These are phyloP conservation scores for Liposcelis brunnea DNA, from an alignment of 2,888 invertebrate genomes.

Conservation along the genomic window DNA sequence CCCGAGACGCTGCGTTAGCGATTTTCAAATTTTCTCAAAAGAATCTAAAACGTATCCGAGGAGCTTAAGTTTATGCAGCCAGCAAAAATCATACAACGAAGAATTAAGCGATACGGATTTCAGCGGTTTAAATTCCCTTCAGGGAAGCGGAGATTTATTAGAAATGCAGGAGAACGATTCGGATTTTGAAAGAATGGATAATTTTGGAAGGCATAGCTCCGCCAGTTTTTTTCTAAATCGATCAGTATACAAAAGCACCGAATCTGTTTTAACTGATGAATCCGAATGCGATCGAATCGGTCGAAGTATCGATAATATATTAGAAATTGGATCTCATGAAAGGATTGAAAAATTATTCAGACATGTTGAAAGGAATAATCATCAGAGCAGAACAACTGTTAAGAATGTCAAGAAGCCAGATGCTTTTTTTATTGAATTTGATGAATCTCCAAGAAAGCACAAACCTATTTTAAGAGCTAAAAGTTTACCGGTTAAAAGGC, in stretches of 20 bases:
- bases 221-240: conserved; percentile 62
- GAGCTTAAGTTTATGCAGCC: conserved; percentile 10
- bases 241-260: conserved; percentile 50
- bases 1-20: conserved; percentile 53
- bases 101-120: conserved; percentile 14
- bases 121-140: conserved; percentile 15
- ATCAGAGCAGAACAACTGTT: too few relatives aligned
- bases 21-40: conserved; percentile 46
- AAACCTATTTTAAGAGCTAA: conserved; percentile 6
- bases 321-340: conserved; percentile 27
- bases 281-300: too few relatives aligned
- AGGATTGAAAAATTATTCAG: conserved; percentile 13
- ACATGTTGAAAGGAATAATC: conserved; percentile 10
- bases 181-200: conserved; percentile 11
- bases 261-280: conserved; percentile 59
- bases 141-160: conserved; percentile 23
- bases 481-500: conserved; percentile 3
- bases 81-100: conserved; percentile 1
- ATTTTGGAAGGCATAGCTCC: conserved; percentile 32
- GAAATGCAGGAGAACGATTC: conserved; percentile 21
- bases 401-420: not conserved
- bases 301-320: conserved; percentile 14
- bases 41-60: not conserved
- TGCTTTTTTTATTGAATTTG: conserved; percentile 3
- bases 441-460: not conserved